Evolutionary conservation across 2,113 vertebrate genomes (phyloP).

Genomic region (Pavo muticus): DNA sequence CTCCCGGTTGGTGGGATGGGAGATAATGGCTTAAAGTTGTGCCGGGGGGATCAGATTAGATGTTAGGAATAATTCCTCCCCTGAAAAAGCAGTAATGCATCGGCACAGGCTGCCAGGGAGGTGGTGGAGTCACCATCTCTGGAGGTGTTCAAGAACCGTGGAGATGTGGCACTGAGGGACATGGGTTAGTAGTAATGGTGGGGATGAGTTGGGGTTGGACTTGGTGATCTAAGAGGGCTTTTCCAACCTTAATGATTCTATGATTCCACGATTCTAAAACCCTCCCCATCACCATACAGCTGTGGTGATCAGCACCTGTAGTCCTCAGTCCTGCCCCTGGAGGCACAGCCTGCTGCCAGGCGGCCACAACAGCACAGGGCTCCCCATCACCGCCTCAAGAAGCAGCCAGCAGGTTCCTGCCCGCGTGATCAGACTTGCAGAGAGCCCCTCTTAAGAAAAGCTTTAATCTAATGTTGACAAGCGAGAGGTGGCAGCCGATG

Average conservation of each 20-base stretch:
- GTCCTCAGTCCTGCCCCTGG: too few species aligned
- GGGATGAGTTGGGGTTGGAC: too few species aligned
- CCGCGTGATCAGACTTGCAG: fast-evolving
- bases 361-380: not conserved
- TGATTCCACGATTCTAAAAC: not conserved
- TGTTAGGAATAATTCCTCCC: too few species aligned
- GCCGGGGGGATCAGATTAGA: too few species aligned
- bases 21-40: too few species aligned
- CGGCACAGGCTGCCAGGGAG: not conserved
- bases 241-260: too few species aligned
- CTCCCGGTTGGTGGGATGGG: too few species aligned
- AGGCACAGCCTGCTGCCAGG: not conserved
- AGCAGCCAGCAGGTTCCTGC: not conserved
- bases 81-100: not conserved
- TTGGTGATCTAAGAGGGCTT: too few species aligned
- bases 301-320: not conserved
- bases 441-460: not conserved
- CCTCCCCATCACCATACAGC: not conserved
- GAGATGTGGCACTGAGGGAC: too few species aligned
- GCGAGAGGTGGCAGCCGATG: not conserved
- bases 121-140: not conserved
- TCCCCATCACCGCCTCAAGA: not conserved
- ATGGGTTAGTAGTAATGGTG: too few species aligned
- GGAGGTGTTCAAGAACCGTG: not conserved
- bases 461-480: not conserved